A percentile compares a stretch with the other conserved stretches of the same genome.
These are phyloP conservation scores for Epicauta chinensis DNA, from an alignment of 1,140 invertebrate species.

Conservation along the genomic window DNA sequence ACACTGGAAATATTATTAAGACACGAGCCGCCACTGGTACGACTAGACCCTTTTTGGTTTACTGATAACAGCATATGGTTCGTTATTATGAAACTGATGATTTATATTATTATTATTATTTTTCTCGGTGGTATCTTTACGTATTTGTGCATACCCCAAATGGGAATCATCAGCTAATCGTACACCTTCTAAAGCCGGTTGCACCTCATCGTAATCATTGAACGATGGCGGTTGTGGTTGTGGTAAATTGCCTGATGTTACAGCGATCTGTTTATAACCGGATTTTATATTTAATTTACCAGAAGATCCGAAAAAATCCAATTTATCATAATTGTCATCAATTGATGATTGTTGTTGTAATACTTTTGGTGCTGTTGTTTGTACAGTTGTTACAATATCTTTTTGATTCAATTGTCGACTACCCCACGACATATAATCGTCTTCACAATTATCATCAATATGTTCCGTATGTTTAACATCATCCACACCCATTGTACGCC, in stretches of 20 bases:
- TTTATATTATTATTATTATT: constrained; percentile 44
- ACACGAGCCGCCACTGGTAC: too few species aligned
- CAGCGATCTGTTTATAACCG: constrained; percentile 61
- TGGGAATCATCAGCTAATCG: constrained; percentile 70
- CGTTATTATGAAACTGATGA: constrained; percentile 66
- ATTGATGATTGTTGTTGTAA: constrained; percentile 21
- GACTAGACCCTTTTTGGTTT: constrained; percentile 70
- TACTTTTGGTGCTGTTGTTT: constrained; percentile 32
- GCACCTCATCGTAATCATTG: constrained; percentile 64
- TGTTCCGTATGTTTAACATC: constrained; percentile 59
- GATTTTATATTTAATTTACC: constrained; percentile 60
- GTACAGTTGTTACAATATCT: constrained; percentile 11
- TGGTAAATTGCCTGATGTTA: constrained; percentile 38
- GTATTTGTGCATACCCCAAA: constrained; percentile 67
- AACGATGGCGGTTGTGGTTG: constrained; percentile 40
- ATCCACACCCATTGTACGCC: constrained; percentile 69
- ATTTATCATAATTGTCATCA: constrained; percentile 57
- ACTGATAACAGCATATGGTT: constrained; percentile 72
- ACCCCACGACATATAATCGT: constrained; percentile 37
- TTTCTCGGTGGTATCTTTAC: constrained; percentile 50
- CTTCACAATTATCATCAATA: constrained; percentile 35
- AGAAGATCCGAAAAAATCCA: constrained; percentile 71
- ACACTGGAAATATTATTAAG: too few species aligned
- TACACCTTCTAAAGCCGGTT: constrained; percentile 53
- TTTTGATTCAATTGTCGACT: constrained; percentile 19